Base-by-base conservation (phyloP, 2,888 invertebrate species). In the Argyresthia goedartella region DNA sequence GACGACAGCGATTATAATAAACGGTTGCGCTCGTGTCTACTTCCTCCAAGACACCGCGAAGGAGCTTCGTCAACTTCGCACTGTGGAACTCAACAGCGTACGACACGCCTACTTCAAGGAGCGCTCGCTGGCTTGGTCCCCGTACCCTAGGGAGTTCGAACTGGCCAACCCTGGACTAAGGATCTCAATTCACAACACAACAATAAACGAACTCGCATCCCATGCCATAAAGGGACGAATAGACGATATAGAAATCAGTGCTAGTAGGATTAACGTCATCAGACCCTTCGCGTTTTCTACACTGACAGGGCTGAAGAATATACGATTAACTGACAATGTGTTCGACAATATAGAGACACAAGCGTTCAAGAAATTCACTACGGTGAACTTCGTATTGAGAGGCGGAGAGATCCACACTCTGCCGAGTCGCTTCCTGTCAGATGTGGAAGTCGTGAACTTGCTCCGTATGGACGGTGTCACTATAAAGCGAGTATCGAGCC, bases 281-380 rank as follows among this genome's bases (percentile, higher is more conserved):
- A 88, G 88, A 60, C 89, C 94, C 0, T 94, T 92, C 70, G 92
- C 93, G 0, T 93, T 95, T 67, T 91, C 92, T 55, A 93, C 92
- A 69, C 87, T 94, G 45, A 84, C 88, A 48, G 89, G 90, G 60
- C 89, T 90, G 50, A 89, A 91, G 60, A 88, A 85, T 50, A 86
- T 95, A 54, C 89, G 89, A 58, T 78, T 95, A 57, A 84, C 81
- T 36, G 88, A 91, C 60, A 91, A 91, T 53, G 69, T 71, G 2
- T 85, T 93, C 46, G 81, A 88, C 44, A 87, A 81, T 49, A 87
- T 94, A 48, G 91, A 92, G 59, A 88, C 88, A 43, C 90, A 94
- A 76, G 90, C 93, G 1, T 94, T 95, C 64, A 95, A 94, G 65
- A 93, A 93, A 74, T 93, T 95, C 66, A 89, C 90, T 33, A 89